Conservation (phyloP, 2,888 invertebrate genomes). For the Philopedon plagiatum region DNA sequence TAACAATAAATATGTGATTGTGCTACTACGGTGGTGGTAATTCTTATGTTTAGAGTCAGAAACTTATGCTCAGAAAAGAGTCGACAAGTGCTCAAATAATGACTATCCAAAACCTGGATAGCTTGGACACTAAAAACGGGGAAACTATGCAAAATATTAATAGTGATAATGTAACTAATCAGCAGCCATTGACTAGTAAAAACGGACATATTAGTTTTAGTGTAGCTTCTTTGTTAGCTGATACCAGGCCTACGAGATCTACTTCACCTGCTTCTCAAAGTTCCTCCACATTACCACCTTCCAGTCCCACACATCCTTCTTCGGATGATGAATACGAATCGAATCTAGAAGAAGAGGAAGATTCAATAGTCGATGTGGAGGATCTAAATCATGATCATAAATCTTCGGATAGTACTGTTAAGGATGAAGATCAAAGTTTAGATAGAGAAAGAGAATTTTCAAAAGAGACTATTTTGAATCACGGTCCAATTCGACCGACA, state of each 20-base stretch:
- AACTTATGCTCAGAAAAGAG: constrained; percentile 75
- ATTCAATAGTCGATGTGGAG: constrained; percentile 84
- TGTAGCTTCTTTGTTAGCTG: constrained; percentile 89
- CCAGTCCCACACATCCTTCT: constrained; percentile 64
- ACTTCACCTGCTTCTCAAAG: constrained; percentile 71
- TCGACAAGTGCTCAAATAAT: constrained; percentile 74
- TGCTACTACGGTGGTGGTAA: constrained; percentile 33
- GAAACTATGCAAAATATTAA: constrained; percentile 63
- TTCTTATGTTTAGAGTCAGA: constrained; percentile 24
- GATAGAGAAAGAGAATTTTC: constrained; percentile 56
- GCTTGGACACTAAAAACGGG: constrained; percentile 64
- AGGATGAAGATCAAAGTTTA: constrained; percentile 66
- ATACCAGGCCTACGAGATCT: constrained; percentile 77
- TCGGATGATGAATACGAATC: constrained; percentile 80
- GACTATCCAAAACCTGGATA: constrained; percentile 75
- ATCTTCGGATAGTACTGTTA: constrained; percentile 56
- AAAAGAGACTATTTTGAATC: constrained; percentile 65
- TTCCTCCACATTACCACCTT: constrained; percentile 69
- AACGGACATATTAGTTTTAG: constrained; percentile 85
- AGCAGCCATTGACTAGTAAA: constrained; percentile 67
- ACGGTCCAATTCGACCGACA: constrained; percentile 81
- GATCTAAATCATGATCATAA: constrained; percentile 77
- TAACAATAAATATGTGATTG: constrained; percentile 37
- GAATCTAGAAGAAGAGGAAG: constrained; percentile 74
- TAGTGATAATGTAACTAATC: constrained; percentile 45